Conservation (phyloP, 2,888 invertebrate species). For the Chrysodeixis includens region DNA sequence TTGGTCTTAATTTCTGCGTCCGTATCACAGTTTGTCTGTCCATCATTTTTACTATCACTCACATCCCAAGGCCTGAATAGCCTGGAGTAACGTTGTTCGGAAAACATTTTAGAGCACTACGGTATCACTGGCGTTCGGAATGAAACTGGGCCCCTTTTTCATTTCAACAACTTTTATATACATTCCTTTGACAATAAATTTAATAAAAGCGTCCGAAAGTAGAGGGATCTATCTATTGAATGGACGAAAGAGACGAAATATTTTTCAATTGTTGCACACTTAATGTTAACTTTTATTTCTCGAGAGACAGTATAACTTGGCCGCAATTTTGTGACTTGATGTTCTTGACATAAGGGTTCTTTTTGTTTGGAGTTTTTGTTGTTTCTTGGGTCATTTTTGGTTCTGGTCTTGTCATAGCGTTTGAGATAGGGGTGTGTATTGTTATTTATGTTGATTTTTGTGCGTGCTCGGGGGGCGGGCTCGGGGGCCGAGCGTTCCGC, state of each 20-base stretch:
- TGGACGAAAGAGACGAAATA: constrained; percentile 87
- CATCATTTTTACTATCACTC: constrained; percentile 73
- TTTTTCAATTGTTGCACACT: constrained; percentile 89
- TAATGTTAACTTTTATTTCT: constrained; percentile 65
- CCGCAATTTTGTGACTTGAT: constrained; percentile 56
- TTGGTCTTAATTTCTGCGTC: constrained; percentile 63
- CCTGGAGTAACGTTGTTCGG: constrained; percentile 84
- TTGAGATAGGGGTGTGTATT: constrained; percentile 88
- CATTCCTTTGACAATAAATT: constrained; percentile 88
- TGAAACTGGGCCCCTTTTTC: constrained; percentile 84
- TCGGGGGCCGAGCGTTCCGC: constrained; percentile 81
- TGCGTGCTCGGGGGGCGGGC: constrained; percentile 84
- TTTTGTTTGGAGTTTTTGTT: constrained; percentile 50
- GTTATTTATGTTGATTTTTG: constrained; percentile 89
- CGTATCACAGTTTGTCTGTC: constrained; percentile 56
- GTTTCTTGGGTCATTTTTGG: constrained; percentile 59
- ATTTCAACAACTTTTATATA: constrained; percentile 88
- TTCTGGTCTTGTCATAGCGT: constrained; percentile 73
- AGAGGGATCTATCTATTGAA: constrained; percentile 85
- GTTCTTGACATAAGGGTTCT: constrained; percentile 39
- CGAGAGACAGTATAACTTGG: constrained; percentile 32
- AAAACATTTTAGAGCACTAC: constrained; percentile 76
- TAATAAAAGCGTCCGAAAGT: constrained; percentile 84
- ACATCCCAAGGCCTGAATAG: constrained; percentile 91
- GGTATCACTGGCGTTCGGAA: constrained; percentile 74